Evolutionary conservation across 2,888 invertebrate species (phyloP), one percentile per base, ranked within the genome.

Genomic region (Pandemis heparana): DNA sequence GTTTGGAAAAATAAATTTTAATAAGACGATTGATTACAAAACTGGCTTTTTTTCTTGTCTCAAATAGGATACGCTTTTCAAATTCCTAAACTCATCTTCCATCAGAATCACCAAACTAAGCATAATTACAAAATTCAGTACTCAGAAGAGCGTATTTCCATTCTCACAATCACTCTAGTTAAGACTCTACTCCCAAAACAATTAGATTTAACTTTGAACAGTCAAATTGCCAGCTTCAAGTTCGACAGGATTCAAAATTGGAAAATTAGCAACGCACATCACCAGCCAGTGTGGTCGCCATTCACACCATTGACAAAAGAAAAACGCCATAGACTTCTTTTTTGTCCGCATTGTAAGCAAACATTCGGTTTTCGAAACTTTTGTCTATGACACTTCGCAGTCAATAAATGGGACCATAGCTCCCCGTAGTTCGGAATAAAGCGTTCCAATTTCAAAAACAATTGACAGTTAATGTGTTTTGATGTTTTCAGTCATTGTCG

Each of bases 381-480:
- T 86, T 84, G 84, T 84, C 76, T 75, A 77, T 80, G 79, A 85
- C 85, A 88, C 86, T 89, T 85, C 78, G 82, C 82, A 81, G 83
- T 83, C 82, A 79, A 81, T 80, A 87, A 83, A 81, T 74, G 77
- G 68, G 75, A 69, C 87, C 88, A 89, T 86, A 81, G 89, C 90
- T 83, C 87, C 93, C 94, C 89, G 92, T 88, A 82, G 94, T 78
- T 83, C 77, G 68, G 10, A 51, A 92, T 85, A 93, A 93, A 86
- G 83, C 80, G 81, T 83, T 82, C 88, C 90, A 91, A 94, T 93
- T 92, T 91, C 78, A 85, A 83, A 86, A 85, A 94, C 92, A 94
- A 94, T 87, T 77, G 79, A 76, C 77, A 83, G 87, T 85, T 94
- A 94, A 94, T 94, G 91, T 94, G 94, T 94, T 94, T 92, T 93